phyloP scores from a whole-genome alignment of 2,797 vertebrate species.

The Hippopotamyrus pictus region DNA sequence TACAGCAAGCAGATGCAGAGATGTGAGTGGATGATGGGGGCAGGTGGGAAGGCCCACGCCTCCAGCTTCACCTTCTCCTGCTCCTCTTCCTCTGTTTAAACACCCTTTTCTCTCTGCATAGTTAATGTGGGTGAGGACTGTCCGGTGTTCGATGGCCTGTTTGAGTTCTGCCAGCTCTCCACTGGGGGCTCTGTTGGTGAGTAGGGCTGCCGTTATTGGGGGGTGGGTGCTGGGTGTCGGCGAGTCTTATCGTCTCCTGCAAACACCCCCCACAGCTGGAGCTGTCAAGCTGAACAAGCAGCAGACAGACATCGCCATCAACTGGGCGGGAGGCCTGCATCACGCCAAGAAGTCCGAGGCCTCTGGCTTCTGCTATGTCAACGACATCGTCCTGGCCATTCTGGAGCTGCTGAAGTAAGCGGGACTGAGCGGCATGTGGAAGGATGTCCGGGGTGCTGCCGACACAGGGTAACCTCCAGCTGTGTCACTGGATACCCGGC shows the following conservation, averaged over 20 bases:
- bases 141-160: constrained; percentile 92
- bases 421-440: neutral
- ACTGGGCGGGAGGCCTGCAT: constrained; percentile 95
- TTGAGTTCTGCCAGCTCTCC: constrained; percentile 96
- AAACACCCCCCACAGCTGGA: constrained; percentile 63
- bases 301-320: constrained; percentile 94
- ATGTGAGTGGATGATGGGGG: constrained; percentile 67
- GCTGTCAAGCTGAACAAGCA: constrained; percentile 97
- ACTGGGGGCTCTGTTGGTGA: constrained; percentile 92
- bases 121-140: constrained; percentile 97
- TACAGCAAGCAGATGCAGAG: constrained; percentile 99
- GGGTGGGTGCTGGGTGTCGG: neutral
- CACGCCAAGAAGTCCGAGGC: constrained; percentile 97
- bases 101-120: constrained; percentile 44
- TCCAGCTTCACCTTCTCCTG: neutral
- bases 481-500: neutral
- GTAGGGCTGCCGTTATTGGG: constrained; percentile 30
- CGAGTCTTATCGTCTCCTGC: neutral
- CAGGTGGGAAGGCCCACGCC: neutral
- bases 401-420: constrained; percentile 91
- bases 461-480: neutral
- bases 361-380: constrained; percentile 96
- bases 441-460: neutral
- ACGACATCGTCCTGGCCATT: constrained; percentile 94
- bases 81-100: neutral